Evolutionary conservation across 2,888 invertebrate species (phyloP).

Genomic region (Drosophila helvetica): DNA sequence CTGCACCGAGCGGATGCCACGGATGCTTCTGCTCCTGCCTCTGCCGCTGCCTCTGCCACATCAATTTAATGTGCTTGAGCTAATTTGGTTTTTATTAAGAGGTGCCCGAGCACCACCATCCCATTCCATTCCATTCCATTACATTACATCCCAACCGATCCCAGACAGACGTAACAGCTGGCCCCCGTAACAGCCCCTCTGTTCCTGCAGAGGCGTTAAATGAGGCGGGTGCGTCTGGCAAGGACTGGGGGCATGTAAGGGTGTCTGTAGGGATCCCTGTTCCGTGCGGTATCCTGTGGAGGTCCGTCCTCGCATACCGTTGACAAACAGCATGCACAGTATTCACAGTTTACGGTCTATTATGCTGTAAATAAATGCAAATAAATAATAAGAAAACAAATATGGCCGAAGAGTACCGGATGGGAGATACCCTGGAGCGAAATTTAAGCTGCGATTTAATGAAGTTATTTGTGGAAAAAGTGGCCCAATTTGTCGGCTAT

Average conservation of each 20-base stretch:
- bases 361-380: conserved; percentile 61
- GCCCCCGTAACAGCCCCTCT: no score
- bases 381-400: conserved; percentile 35
- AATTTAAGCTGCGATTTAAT: not conserved
- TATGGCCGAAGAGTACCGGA: not conserved
- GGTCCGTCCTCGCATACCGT: conserved; percentile 27
- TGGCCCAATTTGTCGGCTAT: no score
- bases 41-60: conserved; percentile 38
- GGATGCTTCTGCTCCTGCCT: conserved; percentile 21
- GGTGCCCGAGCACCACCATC: conserved; percentile 28
- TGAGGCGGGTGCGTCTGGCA: conserved; percentile 15
- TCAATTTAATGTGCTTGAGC: conserved; percentile 68
- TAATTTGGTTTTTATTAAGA: conserved; percentile 72
- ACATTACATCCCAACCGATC: not conserved
- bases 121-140: no score
- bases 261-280: conserved; percentile 7
- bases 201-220: conserved; percentile 25
- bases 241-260: not conserved
- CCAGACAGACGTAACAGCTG: conserved; percentile 27
- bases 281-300: conserved; percentile 20
- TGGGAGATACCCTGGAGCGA: conserved; percentile 15
- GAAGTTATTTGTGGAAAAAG: not conserved
- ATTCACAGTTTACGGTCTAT: conserved; percentile 54
- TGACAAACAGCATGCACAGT: conserved; percentile 43
- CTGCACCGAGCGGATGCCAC: not conserved